These are phyloP conservation scores for Andrena dorsata DNA, from an alignment of 2,888 invertebrate species.

Conservation along the genomic window DNA sequence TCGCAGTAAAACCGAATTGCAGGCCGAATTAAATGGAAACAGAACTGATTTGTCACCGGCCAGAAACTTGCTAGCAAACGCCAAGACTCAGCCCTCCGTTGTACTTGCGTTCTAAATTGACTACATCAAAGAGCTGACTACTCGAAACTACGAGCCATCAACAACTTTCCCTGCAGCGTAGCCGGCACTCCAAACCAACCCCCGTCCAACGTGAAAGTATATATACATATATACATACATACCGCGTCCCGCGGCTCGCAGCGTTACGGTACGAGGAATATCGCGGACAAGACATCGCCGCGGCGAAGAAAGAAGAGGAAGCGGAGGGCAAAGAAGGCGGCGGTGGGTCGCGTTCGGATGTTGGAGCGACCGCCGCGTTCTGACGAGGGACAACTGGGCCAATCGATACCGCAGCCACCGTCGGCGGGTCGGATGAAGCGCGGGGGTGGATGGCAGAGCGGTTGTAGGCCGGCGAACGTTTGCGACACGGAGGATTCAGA, in stretches of 20 bases:
- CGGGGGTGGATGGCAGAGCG: constrained; percentile 58
- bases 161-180: not conserved
- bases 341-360: constrained; percentile 70
- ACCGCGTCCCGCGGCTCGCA: not conserved
- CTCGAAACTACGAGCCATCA: constrained; percentile 7
- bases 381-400: constrained; percentile 83
- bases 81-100: too few species aligned
- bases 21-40: not conserved
- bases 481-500: constrained; percentile 50
- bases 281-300: not conserved
- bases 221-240: not conserved
- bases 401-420: constrained; percentile 79
- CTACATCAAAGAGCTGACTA: not conserved
- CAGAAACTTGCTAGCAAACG: too few species aligned
- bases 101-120: too few species aligned
- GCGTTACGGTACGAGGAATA: not conserved
- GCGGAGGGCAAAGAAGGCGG: constrained; percentile 56
- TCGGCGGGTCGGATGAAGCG: constrained; percentile 62
- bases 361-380: constrained; percentile 72
- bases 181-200: not conserved
- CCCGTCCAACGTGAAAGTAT: too few species aligned
- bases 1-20: not conserved
- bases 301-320: constrained; percentile 3
- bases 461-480: constrained; percentile 63
- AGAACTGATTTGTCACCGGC: not conserved